A percentile compares a stretch with the other conserved stretches of the same genome.
Evolutionary conservation across 2,797 vertebrate species (phyloP).

Genomic region (Crax fasciolata): DNA sequence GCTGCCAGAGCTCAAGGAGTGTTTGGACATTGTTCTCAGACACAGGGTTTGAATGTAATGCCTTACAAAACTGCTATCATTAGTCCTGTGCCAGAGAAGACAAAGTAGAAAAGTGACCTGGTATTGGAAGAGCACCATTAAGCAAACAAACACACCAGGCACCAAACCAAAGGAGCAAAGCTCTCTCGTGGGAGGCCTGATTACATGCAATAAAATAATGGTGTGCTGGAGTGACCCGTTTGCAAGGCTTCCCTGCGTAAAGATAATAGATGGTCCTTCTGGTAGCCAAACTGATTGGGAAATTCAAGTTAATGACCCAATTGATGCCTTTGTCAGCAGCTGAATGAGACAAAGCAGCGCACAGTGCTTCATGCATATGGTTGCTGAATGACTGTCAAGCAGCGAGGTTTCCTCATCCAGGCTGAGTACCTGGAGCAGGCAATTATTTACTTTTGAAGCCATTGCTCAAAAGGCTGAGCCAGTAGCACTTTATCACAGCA

Average conservation of each 20-base stretch:
- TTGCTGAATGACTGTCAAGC: background rate
- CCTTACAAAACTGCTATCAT: background rate
- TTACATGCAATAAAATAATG: background rate
- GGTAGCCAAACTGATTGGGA: background rate
- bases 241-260: background rate
- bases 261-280: background rate
- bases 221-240: background rate
- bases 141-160: background rate
- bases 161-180: background rate
- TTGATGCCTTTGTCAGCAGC: background rate
- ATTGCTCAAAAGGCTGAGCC: background rate
- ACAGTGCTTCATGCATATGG: background rate
- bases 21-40: too few relatives aligned
- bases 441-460: background rate
- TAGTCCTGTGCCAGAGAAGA: background rate
- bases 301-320: background rate
- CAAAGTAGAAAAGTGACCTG: rapidly evolving
- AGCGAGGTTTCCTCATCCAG: background rate
- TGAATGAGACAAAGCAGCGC: background rate
- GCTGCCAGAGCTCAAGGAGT: too few relatives aligned
- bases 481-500: background rate
- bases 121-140: background rate
- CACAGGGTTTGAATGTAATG: background rate
- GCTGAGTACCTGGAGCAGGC: background rate
- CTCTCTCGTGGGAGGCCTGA: background rate